A percentile compares a stretch with the other conserved stretches of the same genome.
Conservation (phyloP, 2,888 invertebrate genomes). For the Monochamus alternatus region DNA sequence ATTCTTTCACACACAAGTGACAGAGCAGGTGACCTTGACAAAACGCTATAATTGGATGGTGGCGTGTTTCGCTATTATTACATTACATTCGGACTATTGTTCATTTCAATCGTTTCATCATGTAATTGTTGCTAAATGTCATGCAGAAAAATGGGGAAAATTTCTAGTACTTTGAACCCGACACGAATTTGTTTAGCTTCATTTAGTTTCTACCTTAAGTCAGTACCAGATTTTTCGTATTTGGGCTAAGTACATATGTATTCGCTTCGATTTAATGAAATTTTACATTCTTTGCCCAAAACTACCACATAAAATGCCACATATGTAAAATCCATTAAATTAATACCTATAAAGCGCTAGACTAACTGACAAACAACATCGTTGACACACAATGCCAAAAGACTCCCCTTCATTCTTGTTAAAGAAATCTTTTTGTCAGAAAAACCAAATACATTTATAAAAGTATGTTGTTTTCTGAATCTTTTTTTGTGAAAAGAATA, state of each 20-base stretch:
- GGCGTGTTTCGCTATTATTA: slow-evolving; percentile 21
- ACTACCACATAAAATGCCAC: too few relatives aligned
- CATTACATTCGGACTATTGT: slow-evolving; percentile 20
- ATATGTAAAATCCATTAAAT: too few relatives aligned
- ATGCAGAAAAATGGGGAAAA: not conserved
- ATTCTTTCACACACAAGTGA: slow-evolving; percentile 21
- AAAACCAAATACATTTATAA: too few relatives aligned
- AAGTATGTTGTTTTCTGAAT: too few relatives aligned
- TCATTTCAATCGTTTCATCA: slow-evolving; percentile 10
- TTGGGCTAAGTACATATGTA: not conserved
- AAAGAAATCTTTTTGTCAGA: too few relatives aligned
- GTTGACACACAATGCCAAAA: too few relatives aligned
- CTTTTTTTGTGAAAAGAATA: too few relatives aligned
- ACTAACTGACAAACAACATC: too few relatives aligned
- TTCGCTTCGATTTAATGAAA: not conserved
- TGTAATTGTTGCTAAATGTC: slow-evolving; percentile 23
- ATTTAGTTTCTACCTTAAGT: not conserved
- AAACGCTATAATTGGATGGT: slow-evolving; percentile 24
- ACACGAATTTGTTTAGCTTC: not conserved
- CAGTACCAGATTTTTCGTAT: not conserved
- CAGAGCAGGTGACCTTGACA: slow-evolving; percentile 31
- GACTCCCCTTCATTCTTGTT: too few relatives aligned
- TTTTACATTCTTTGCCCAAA: too few relatives aligned
- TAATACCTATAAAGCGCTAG: too few relatives aligned
- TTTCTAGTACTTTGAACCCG: slow-evolving; percentile 8